These are phyloP conservation scores for Penaeus vannamei DNA, from an alignment of 1,140 invertebrate genomes.

Conservation along the genomic window DNA sequence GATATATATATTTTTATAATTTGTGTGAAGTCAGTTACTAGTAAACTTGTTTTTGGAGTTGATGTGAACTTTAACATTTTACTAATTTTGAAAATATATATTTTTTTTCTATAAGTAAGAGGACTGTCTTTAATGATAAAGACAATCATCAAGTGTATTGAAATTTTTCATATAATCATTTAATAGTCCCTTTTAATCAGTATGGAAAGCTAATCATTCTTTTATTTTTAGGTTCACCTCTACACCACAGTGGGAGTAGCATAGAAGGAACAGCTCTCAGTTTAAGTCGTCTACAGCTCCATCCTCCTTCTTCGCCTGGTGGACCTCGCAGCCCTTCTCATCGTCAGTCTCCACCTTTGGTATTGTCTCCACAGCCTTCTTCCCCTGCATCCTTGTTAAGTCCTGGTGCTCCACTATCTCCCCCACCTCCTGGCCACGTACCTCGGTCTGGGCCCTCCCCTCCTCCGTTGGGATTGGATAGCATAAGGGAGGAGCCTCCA, in stretches of 20 bases:
- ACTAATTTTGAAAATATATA: too few relatives aligned
- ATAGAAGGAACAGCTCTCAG: constrained; percentile 80
- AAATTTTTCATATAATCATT: too few relatives aligned
- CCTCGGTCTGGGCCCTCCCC: constrained; percentile 65
- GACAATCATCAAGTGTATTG: too few relatives aligned
- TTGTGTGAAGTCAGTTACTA: too few relatives aligned
- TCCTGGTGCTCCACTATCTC: constrained; percentile 53
- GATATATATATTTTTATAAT: too few relatives aligned
- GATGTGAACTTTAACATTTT: too few relatives aligned
- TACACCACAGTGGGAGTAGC: constrained; percentile 73
- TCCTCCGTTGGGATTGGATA: constrained; percentile 70
- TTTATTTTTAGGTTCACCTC: constrained; percentile 59
- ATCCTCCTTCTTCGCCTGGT: constrained; percentile 65
- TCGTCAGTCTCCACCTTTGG: constrained; percentile 52
- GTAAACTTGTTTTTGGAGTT: too few relatives aligned
- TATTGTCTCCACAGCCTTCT: constrained; percentile 51
- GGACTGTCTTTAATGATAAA: too few relatives aligned
- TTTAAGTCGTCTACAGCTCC: constrained; percentile 61
- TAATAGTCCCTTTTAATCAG: not conserved
- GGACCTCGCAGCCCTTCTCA: constrained; percentile 49
- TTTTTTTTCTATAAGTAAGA: too few relatives aligned
- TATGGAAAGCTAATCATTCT: not conserved
- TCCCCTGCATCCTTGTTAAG: constrained; percentile 49
- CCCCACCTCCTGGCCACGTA: constrained; percentile 57
- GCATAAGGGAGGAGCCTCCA: constrained; percentile 69